These are phyloP conservation scores for Enteromius treurensis DNA, from an alignment of 2,797 vertebrate genomes.

Conservation along the genomic window DNA sequence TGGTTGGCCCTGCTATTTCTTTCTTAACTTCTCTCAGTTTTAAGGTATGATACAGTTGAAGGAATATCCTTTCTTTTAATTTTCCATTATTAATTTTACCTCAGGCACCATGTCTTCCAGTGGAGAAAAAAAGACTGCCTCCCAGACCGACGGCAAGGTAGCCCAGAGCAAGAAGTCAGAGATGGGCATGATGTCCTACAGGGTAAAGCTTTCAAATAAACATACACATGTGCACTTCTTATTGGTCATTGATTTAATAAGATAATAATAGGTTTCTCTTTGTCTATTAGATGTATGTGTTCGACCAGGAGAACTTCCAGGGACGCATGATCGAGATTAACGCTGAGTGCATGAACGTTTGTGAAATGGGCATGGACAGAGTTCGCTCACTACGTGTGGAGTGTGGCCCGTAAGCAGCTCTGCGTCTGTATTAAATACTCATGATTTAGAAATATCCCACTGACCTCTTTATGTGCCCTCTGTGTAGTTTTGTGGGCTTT, in stretches of 20 bases:
- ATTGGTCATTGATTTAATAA: not conserved
- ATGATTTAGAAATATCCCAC: not conserved
- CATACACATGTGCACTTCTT: not conserved
- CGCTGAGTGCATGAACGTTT: slow-evolving; percentile 83
- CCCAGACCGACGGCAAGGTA: slow-evolving; percentile 81
- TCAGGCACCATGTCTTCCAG: slow-evolving; percentile 80
- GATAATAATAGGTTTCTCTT: not conserved
- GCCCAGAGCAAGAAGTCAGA: slow-evolving; percentile 81
- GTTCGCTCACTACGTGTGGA: slow-evolving; percentile 84
- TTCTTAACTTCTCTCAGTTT: not conserved
- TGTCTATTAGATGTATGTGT: slow-evolving; percentile 75
- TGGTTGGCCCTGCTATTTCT: not conserved
- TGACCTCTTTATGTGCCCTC: not conserved
- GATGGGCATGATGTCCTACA: slow-evolving; percentile 80
- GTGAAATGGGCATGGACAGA: slow-evolving; percentile 83
- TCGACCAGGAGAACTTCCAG: slow-evolving; percentile 87
- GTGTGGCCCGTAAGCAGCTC: slow-evolving; percentile 79
- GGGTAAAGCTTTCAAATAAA: slow-evolving; percentile 67
- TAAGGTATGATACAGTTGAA: not conserved
- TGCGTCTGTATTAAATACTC: not conserved
- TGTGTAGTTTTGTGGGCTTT: slow-evolving; percentile 80
- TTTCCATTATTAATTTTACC: slow-evolving; percentile 9
- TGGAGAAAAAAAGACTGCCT: slow-evolving; percentile 80
- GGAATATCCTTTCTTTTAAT: not conserved
- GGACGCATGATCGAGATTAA: slow-evolving; percentile 84